Evolutionary conservation across 2,888 invertebrate species (phyloP).

Genomic region (Gryllus longicercus): DNA sequence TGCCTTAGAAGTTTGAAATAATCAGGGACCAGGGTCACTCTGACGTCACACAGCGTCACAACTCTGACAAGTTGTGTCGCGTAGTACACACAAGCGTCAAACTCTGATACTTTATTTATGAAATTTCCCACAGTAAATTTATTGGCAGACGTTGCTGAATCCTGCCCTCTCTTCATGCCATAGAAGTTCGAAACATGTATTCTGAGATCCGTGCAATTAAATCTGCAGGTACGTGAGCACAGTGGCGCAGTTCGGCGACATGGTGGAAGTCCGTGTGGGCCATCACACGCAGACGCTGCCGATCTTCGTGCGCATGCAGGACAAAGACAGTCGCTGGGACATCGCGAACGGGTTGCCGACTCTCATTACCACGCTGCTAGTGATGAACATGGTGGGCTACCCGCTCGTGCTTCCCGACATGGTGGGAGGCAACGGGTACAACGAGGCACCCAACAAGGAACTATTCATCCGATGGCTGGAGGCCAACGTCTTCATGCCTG

Average conservation of each 20-base stretch:
- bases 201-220: too few relatives aligned
- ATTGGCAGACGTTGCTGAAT: constrained; percentile 31
- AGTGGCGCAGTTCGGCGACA: constrained; percentile 58
- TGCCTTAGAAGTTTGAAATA: too few relatives aligned
- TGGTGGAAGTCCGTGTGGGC: constrained; percentile 68
- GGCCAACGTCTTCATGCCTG: constrained; percentile 72
- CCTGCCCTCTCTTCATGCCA: too few relatives aligned
- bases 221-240: constrained; percentile 52
- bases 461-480: constrained; percentile 76
- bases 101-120: not conserved
- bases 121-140: not conserved
- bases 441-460: constrained; percentile 58
- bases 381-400: constrained; percentile 62
- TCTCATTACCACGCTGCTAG: constrained; percentile 67
- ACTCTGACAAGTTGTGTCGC: too few relatives aligned
- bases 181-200: too few relatives aligned
- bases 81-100: not conserved
- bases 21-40: too few relatives aligned
- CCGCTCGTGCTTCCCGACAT: constrained; percentile 76
- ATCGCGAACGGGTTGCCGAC: constrained; percentile 67
- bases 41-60: too few relatives aligned
- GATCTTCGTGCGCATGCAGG: constrained; percentile 72
- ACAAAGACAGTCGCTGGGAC: constrained; percentile 68
- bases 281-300: constrained; percentile 66
- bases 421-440: constrained; percentile 67